Conservation (phyloP, 2,113 vertebrate genomes). For the Vulpes lagopus region DNA sequence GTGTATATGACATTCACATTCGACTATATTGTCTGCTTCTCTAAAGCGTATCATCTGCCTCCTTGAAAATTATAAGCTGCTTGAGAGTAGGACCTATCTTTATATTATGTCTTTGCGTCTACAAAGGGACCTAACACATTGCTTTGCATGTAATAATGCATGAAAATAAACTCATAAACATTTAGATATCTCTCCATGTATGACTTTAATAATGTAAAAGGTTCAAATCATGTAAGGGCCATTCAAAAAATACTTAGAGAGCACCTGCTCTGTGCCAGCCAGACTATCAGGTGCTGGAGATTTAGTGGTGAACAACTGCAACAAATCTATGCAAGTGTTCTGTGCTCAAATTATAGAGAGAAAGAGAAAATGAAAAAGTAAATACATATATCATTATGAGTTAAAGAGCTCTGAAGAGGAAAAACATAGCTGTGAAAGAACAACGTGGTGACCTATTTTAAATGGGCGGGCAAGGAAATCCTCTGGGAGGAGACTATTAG, state of each 20-base stretch:
- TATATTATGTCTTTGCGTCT: background rate
- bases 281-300: background rate
- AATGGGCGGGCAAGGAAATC: background rate
- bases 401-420: background rate
- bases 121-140: background rate
- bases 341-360: background rate
- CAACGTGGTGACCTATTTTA: background rate
- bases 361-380: background rate
- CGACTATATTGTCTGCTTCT: background rate
- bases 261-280: background rate
- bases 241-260: background rate
- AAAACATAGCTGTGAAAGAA: background rate
- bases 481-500: background rate
- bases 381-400: background rate
- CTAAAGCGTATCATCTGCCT: background rate
- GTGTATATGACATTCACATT: background rate
- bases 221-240: background rate
- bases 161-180: background rate
- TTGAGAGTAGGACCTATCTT: background rate
- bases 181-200: background rate
- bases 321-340: background rate
- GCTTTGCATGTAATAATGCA: background rate
- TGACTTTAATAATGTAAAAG: background rate
- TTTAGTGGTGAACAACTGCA: accelerated
- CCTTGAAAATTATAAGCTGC: background rate